Conservation (phyloP, 2,797 vertebrate genomes). For the Amblyopsis hoosieri region DNA sequence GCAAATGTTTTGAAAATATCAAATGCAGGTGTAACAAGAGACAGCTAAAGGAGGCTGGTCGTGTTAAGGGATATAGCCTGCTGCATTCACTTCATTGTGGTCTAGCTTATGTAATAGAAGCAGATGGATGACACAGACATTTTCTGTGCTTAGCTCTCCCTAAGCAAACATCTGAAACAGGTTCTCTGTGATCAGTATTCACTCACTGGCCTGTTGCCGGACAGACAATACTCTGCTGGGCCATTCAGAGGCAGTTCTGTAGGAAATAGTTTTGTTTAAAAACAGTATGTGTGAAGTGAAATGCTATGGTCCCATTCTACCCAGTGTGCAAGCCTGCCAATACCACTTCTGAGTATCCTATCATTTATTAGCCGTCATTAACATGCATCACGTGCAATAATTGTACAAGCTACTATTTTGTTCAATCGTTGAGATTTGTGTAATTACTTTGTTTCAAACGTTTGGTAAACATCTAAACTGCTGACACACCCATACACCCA, state of each 20-base stretch:
- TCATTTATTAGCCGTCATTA: conserved; percentile 13
- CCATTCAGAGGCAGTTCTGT: conserved; percentile 36
- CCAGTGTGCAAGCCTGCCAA: conserved; percentile 18
- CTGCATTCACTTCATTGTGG: conserved; percentile 28
- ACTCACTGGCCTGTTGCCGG: conserved; percentile 39
- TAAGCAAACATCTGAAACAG: conserved; percentile 68
- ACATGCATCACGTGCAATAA: conserved; percentile 4
- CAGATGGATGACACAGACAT: conserved; percentile 65
- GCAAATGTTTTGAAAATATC: conserved; percentile 57
- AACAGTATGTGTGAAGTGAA: conserved; percentile 26
- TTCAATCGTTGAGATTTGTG: conserved; percentile 15
- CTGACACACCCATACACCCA: conserved; percentile 34
- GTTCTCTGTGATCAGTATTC: conserved; percentile 42
- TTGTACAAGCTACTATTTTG: conserved; percentile 8
- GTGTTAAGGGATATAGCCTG: conserved; percentile 37
- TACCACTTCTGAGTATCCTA: conserved; percentile 14
- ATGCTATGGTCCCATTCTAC: conserved; percentile 8
- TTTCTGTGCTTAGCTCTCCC: conserved; percentile 54
- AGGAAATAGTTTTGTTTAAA: conserved; percentile 29
- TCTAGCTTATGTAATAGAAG: conserved; percentile 60
- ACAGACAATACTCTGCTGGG: conserved; percentile 33
- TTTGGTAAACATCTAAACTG: conserved; percentile 47
- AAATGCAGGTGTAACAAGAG: conserved; percentile 41
- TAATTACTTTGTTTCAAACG: conserved; percentile 21
- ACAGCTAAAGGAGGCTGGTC: conserved; percentile 38